Evolutionary conservation across 2,888 invertebrate species (phyloP), one percentile per base, ranked within the genome.

Genomic region (Pedicia rivosa): DNA sequence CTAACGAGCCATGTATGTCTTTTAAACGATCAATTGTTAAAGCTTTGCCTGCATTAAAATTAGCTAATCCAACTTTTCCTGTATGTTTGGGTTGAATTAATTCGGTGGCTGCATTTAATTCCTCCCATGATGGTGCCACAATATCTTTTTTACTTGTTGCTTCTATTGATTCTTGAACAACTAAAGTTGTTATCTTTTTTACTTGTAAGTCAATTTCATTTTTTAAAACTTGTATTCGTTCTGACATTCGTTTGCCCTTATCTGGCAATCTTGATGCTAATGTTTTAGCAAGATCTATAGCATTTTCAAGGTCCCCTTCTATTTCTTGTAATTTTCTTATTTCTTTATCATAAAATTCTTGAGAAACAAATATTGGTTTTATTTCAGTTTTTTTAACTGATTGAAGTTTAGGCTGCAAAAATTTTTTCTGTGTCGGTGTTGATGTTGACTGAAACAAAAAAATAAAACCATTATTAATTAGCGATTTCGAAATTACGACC

Each of bases 1-100:
- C 67, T 6, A 87, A 56, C 0, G 82, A 77, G 40, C 68, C 67
- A 55, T 86, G 82, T 19, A 87, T 59, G 48, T 70, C 58, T 44
- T 78, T 70, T 3, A 87, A 61, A 4, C 78, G 68, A 28, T 84
- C 80, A 38, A 78, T 57, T 3, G 83, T 84, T 19, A 82, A 50
- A 7, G 68, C 62, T 42, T 77, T 73, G 48, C 82, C 77, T 2
- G 66, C 67, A 50, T 75, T 67, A 46, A 75, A 74, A 0, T 76
- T 81, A 24, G 70, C 65, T 63, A 81, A 60, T 2, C 80, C 82
- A 63, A 54, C 39, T 43, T 53, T 47, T 3, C 62, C 61, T 0
- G 56, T 58, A 17, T 51, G 44, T 3, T 42, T 50, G 4, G 60
- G 60, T 40, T 56, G 44, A 24, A 62, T 53, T 33, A 50, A 41